Evolutionary conservation across 2,797 vertebrate genomes (phyloP).

Genomic region (Muscicapa striata): DNA sequence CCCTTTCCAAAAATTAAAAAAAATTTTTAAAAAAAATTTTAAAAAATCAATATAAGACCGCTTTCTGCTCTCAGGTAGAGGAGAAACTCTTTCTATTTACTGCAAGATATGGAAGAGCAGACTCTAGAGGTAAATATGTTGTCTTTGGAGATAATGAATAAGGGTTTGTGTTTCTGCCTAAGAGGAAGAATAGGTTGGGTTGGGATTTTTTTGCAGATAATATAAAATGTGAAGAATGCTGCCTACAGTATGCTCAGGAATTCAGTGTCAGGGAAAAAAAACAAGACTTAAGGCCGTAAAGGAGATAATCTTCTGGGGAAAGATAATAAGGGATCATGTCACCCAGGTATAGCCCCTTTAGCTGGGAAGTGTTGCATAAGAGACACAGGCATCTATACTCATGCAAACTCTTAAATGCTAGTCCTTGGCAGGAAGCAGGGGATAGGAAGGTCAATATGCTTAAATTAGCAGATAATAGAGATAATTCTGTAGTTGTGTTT

Average conservation of each 20-base stretch:
- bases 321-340: background rate
- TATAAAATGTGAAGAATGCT: background rate
- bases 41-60: background rate
- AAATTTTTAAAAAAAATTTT: too few species aligned
- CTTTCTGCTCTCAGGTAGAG: background rate
- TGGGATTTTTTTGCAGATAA: background rate
- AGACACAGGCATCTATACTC: background rate
- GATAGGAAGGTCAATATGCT: background rate
- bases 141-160: conserved; percentile 11
- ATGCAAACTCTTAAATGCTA: background rate
- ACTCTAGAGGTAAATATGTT: background rate
- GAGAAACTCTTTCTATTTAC: background rate
- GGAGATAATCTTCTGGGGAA: background rate
- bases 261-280: background rate
- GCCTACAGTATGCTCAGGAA: background rate
- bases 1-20: background rate
- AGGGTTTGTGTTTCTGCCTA: background rate
- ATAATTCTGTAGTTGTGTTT: background rate
- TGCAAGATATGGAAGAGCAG: background rate
- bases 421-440: background rate
- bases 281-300: background rate
- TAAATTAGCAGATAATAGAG: conserved; percentile 13
- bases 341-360: background rate
- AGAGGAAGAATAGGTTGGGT: background rate
- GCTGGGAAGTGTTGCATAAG: background rate